A percentile compares a stretch with the other conserved stretches of the same genome.
phyloP scores from a whole-genome alignment of 1,140 invertebrate species.

The Cyclargus thomasi region DNA sequence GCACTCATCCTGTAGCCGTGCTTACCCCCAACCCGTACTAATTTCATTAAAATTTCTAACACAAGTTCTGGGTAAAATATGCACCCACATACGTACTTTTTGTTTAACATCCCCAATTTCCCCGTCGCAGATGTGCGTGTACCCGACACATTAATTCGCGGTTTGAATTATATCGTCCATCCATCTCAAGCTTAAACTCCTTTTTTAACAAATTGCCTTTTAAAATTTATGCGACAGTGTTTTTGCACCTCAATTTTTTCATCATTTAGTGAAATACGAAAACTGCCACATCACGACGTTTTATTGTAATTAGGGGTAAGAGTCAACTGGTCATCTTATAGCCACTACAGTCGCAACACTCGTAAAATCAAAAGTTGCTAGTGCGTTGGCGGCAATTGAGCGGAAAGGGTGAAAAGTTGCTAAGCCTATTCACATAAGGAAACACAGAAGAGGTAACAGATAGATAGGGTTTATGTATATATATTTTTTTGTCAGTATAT shows the following conservation, averaged over 20 bases:
- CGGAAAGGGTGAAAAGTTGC: too few relatives aligned
- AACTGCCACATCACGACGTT: background rate
- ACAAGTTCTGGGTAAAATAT: background rate
- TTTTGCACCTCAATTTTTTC: constrained; percentile 34
- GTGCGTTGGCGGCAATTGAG: too few relatives aligned
- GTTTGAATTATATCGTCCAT: constrained; percentile 18
- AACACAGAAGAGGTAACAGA: too few relatives aligned
- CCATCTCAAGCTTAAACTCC: background rate
- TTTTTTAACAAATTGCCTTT: background rate
- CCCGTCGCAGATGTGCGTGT: constrained; percentile 39
- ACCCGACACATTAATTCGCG: constrained; percentile 33
- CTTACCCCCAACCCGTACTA: too few relatives aligned
- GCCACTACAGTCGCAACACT: too few relatives aligned
- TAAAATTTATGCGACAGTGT: constrained; percentile 45
- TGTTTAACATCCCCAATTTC: constrained; percentile 24
- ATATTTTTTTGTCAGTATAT: too few relatives aligned
- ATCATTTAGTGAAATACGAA: background rate
- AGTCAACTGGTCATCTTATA: too few relatives aligned
- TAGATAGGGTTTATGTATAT: too few relatives aligned
- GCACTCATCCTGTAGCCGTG: too few relatives aligned
- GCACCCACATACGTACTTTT: background rate
- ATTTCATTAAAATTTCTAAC: background rate
- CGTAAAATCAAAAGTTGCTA: too few relatives aligned
- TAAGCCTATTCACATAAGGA: too few relatives aligned
- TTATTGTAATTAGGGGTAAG: too few relatives aligned